A percentile compares a stretch with the other conserved stretches of the same genome.
phyloP scores from a whole-genome alignment of 2,797 vertebrate species.

The Adelosebastes latens region DNA sequence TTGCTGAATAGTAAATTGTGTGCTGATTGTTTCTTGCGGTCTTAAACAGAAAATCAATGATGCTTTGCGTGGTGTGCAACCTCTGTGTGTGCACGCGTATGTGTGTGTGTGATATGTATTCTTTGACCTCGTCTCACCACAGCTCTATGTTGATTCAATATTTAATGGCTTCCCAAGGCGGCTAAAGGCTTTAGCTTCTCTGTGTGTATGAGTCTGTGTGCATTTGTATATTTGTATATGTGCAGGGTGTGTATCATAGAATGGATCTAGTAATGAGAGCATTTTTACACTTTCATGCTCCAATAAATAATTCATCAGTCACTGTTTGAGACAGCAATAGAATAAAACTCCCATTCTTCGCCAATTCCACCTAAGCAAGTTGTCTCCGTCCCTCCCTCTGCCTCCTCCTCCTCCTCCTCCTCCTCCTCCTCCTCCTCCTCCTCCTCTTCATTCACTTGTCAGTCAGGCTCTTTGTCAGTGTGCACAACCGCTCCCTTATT shows the following conservation, averaged over 20 bases:
- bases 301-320: constrained; percentile 55
- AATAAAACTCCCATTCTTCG: constrained; percentile 53
- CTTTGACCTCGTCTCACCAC: constrained; percentile 60
- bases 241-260: constrained; percentile 12
- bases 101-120: constrained; percentile 35
- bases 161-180: constrained; percentile 48
- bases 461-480: constrained; percentile 63
- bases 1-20: constrained; percentile 55
- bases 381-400: constrained; percentile 30
- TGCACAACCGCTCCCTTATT: constrained; percentile 52
- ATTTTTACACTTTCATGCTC: constrained; percentile 33
- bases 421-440: constrained; percentile 33
- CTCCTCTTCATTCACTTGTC: constrained; percentile 62
- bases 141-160: constrained; percentile 61
- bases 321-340: constrained; percentile 35
- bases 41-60: constrained; percentile 69
- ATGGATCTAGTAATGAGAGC: constrained; percentile 25
- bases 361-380: constrained; percentile 35
- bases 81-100: constrained; percentile 5
- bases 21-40: constrained; percentile 58
- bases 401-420: constrained; percentile 35
- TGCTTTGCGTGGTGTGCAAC: constrained; percentile 33
- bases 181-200: constrained; percentile 11
- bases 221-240: constrained; percentile 14
- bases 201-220: background rate